phyloP scores from a whole-genome alignment of 2,797 vertebrate species.

The Muscicapa striata region DNA sequence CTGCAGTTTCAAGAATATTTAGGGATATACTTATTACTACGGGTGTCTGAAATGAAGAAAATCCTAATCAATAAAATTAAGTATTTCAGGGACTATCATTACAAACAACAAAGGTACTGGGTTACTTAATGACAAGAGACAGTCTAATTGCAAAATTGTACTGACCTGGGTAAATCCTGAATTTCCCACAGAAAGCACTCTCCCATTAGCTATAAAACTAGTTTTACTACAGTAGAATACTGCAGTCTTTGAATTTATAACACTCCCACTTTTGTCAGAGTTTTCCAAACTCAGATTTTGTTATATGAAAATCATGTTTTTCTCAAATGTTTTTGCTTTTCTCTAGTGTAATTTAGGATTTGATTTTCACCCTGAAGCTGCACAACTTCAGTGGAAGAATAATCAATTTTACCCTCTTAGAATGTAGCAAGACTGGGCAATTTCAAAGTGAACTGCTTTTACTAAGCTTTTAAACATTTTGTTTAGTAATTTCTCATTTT shows the following conservation, averaged over 20 bases:
- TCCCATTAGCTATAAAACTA: not conserved
- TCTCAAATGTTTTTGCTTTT: not conserved
- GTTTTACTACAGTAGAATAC: not conserved
- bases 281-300: not conserved
- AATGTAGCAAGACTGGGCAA: not conserved
- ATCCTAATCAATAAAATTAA: not conserved
- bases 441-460: not conserved
- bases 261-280: not conserved
- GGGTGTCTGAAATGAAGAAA: not conserved
- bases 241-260: not conserved
- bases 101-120: not conserved
- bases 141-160: not conserved
- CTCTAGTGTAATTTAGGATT: not conserved
- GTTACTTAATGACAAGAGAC: not conserved
- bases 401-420: not conserved
- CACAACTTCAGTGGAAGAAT: not conserved
- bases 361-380: not conserved
- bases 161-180: not conserved
- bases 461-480: not conserved
- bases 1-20: not conserved
- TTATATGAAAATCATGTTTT: not conserved
- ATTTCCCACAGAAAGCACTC: not conserved
- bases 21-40: not conserved
- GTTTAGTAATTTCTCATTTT: not conserved
- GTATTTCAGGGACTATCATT: not conserved